These are phyloP conservation scores for Chanos chanos DNA, from an alignment of 2,797 vertebrate genomes.

Conservation along the genomic window DNA sequence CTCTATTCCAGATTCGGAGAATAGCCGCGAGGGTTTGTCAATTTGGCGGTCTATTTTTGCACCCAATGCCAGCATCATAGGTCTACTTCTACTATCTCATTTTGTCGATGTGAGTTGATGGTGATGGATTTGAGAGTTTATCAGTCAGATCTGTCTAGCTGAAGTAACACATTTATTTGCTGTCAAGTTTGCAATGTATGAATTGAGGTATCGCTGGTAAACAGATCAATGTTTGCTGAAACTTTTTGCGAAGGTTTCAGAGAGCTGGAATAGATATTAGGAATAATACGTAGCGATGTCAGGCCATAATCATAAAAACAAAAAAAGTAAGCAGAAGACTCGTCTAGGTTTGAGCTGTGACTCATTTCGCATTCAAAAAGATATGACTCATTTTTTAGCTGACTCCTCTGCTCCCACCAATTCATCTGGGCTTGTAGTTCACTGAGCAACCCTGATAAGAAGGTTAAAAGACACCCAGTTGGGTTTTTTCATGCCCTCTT, in stretches of 20 bases:
- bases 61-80: conserved; percentile 15
- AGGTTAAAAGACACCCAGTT: no score
- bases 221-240: conserved; percentile 70
- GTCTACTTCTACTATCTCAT: conserved; percentile 11
- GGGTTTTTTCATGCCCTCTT: no score
- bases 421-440: no score
- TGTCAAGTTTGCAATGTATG: conserved; percentile 66
- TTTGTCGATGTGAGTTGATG: conserved; percentile 62
- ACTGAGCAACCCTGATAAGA: no score
- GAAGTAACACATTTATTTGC: conserved; percentile 66
- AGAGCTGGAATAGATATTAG: conserved; percentile 1
- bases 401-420: no score
- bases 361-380: no score
- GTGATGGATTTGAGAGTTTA: conserved; percentile 66
- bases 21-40: not conserved
- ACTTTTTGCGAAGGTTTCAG: conserved; percentile 30
- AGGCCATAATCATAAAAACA: not conserved
- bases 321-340: no score
- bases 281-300: not conserved
- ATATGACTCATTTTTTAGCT: no score
- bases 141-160: conserved; percentile 60
- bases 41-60: conserved; percentile 21
- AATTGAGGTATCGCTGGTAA: conserved; percentile 58
- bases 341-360: no score
- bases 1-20: no score